Conservation (phyloP, 2,797 vertebrate genomes). For the Parambassis ranga region DNA sequence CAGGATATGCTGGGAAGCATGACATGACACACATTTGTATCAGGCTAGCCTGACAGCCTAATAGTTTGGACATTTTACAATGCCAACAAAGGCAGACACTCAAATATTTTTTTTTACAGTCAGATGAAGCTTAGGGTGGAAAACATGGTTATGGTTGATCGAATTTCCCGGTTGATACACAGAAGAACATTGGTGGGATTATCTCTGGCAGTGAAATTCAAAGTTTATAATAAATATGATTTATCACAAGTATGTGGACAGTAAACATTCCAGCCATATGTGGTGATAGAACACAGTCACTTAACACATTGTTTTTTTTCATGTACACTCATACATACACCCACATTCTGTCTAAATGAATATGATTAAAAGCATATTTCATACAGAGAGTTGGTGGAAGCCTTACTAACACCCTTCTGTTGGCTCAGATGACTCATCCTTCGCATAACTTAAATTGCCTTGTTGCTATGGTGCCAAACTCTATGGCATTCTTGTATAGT, state of each 20-base stretch:
- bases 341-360: slow-evolving; percentile 8
- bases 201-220: not conserved
- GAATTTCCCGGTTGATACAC: not conserved
- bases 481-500: slow-evolving; percentile 31
- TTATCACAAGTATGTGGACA: not conserved
- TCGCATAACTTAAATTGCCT: slow-evolving; percentile 68
- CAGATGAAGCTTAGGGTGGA: too few species aligned
- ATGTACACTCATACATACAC: not conserved
- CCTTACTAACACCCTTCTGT: slow-evolving; percentile 27
- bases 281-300: too few species aligned
- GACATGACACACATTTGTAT: not conserved
- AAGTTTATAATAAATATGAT: not conserved
- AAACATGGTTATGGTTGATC: not conserved
- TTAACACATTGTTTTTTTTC: too few species aligned
- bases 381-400: slow-evolving; percentile 16
- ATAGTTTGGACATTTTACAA: slow-evolving; percentile 39
- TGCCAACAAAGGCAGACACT: slow-evolving; percentile 24
- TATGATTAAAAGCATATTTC: slow-evolving; percentile 20
- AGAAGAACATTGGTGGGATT: not conserved
- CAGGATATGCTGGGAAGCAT: not conserved
- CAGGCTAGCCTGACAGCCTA: too few species aligned
- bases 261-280: not conserved
- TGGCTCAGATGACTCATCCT: slow-evolving; percentile 63
- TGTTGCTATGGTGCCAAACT: slow-evolving; percentile 66
- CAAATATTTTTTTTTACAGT: not conserved